phyloP scores from a whole-genome alignment of 2,888 invertebrate species.

The Petrolisthes manimaculis region DNA sequence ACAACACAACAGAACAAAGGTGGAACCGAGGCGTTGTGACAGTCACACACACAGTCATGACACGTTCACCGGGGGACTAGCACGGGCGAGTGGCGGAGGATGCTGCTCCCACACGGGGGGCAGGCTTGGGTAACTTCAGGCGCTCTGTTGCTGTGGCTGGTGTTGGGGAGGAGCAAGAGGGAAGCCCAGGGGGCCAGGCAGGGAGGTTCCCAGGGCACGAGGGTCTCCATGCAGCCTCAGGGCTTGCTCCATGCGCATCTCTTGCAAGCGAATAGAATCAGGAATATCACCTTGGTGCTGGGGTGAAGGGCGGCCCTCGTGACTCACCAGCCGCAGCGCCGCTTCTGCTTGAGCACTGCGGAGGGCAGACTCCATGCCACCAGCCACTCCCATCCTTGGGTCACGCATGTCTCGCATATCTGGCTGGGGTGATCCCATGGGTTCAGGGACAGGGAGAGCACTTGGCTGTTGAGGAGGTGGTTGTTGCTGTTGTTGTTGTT shows the following conservation, averaged over 20 bases:
- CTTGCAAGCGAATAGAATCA: conserved; percentile 75
- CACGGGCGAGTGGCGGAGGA: conserved; percentile 56
- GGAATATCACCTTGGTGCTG: conserved; percentile 77
- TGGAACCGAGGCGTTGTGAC: conserved; percentile 61
- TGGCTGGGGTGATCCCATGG: conserved; percentile 65
- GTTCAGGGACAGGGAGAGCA: conserved; percentile 66
- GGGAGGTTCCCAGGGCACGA: conserved; percentile 82
- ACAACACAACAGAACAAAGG: conserved; percentile 62
- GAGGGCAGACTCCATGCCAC: conserved; percentile 65
- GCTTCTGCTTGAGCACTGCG: conserved; percentile 64
- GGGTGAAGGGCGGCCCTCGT: conserved; percentile 66
- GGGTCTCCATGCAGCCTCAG: conserved; percentile 81
- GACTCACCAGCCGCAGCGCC: conserved; percentile 58
- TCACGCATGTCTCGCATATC: conserved; percentile 65
- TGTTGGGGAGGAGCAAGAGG: conserved; percentile 65
- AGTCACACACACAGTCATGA: conserved; percentile 55
- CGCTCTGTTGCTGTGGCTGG: conserved; percentile 65
- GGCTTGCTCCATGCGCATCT: conserved; percentile 86
- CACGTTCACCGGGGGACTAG: conserved; percentile 59
- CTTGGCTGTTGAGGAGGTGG: conserved; percentile 64
- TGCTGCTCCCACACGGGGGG: conserved; percentile 56
- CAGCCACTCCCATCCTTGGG: conserved; percentile 59
- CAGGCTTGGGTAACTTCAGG: conserved; percentile 56
- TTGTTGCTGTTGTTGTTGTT: conserved; percentile 66
- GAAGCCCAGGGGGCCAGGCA: conserved; percentile 70